Percentiles rank a stretch among this genome's conserved stretches.
These are phyloP conservation scores for Rotaria magnacalcarata DNA, from an alignment of 2,888 invertebrate genomes.

Conservation along the genomic window DNA sequence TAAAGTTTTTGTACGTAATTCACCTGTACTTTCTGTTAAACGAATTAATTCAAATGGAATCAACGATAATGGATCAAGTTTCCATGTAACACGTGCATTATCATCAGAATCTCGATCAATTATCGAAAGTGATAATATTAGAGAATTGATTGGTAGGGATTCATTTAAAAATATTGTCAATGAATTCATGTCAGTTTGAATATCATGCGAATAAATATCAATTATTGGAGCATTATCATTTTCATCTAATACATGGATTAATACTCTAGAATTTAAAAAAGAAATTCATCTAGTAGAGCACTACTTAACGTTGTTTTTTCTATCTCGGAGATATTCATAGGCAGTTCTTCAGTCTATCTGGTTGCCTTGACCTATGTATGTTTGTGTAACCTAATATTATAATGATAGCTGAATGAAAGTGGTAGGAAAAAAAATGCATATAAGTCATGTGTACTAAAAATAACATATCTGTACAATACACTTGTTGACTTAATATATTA, in stretches of 20 bases:
- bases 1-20: conserved; percentile 18
- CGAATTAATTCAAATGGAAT: conserved; percentile 25
- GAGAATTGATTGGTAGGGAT: neutral
- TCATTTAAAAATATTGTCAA: neutral
- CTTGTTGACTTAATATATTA: too few species aligned
- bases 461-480: too few species aligned
- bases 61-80: neutral
- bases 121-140: neutral
- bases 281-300: too few species aligned
- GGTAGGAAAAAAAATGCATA: too few species aligned
- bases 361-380: too few species aligned
- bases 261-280: neutral
- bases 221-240: neutral
- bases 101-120: conserved; percentile 20
- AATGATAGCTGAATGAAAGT: too few species aligned
- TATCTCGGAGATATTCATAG: too few species aligned
- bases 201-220: neutral
- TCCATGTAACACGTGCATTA: conserved; percentile 25
- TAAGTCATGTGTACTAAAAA: too few species aligned
- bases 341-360: too few species aligned
- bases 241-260: neutral
- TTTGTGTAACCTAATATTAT: too few species aligned
- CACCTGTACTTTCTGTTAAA: conserved; percentile 25
- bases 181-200: neutral
- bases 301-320: too few species aligned